A percentile compares a stretch with the other conserved stretches of the same genome.
Evolutionary conservation across 2,888 invertebrate genomes (phyloP).

Genomic region (Biston stratarius): DNA sequence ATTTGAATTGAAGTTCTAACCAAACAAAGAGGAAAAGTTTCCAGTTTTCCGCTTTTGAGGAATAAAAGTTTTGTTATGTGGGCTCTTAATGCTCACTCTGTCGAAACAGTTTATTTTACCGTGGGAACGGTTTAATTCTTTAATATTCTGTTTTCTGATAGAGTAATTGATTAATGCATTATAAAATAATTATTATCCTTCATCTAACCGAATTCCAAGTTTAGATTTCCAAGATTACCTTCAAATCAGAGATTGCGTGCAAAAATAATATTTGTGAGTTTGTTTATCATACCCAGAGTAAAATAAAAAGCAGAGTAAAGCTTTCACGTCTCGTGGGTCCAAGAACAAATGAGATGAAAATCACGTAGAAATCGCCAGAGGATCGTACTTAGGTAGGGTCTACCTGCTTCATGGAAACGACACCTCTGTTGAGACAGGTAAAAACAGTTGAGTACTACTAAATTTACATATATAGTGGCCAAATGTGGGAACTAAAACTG

Average conservation of each 20-base stretch:
- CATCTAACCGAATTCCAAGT: no score
- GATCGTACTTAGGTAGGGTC: neutral
- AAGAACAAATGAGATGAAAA: conserved; percentile 21
- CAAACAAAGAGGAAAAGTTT: no score
- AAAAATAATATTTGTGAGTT: neutral
- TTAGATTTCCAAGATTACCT: no score
- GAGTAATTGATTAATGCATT: no score
- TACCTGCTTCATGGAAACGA: conserved; percentile 16
- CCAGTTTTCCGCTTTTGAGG: no score
- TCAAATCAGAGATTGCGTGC: neutral
- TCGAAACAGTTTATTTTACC: no score
- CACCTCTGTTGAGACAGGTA: conserved; percentile 9
- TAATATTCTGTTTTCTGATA: no score
- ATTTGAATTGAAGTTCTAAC: no score
- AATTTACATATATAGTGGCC: neutral
- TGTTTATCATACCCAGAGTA: neutral
- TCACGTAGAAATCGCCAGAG: conserved; percentile 22
- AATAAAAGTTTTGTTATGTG: no score
- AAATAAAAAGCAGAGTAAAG: neutral
- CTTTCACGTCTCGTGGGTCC: conserved; percentile 1
- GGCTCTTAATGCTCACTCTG: no score
- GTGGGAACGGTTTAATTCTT: no score
- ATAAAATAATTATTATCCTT: no score
- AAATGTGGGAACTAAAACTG: neutral
- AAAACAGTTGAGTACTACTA: neutral